Evolutionary conservation across 2,888 invertebrate species (phyloP).

Genomic region (Rutpela maculata): DNA sequence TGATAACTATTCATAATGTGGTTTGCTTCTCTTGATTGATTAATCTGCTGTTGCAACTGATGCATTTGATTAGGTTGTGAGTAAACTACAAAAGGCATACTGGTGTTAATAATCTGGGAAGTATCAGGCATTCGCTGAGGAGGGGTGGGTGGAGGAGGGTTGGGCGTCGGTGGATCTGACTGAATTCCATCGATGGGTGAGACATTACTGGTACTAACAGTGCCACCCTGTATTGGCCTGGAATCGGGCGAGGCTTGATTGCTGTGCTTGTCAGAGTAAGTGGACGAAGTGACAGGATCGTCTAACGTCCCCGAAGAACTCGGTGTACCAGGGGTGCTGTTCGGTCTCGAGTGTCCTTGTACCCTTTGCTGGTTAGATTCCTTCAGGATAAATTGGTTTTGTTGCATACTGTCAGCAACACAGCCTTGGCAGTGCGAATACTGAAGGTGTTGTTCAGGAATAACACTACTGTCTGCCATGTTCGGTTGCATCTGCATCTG

Average conservation of each 20-base stretch:
- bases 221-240: constrained; percentile 88
- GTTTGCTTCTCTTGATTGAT: constrained; percentile 41
- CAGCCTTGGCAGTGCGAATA: constrained; percentile 77
- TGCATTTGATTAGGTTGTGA: constrained; percentile 52
- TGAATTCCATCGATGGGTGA: constrained; percentile 81
- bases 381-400: constrained; percentile 58
- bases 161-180: constrained; percentile 75
- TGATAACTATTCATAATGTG: constrained; percentile 18
- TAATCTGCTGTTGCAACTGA: constrained; percentile 45
- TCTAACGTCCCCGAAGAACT: constrained; percentile 77
- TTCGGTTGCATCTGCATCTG: constrained; percentile 55
- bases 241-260: constrained; percentile 77
- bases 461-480: constrained; percentile 67
- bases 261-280: constrained; percentile 77
- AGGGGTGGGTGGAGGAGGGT: constrained; percentile 68
- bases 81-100: constrained; percentile 52
- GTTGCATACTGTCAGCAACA: constrained; percentile 74
- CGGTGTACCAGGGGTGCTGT: constrained; percentile 75
- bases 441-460: constrained; percentile 59
- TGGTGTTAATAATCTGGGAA: constrained; percentile 51
- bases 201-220: constrained; percentile 89
- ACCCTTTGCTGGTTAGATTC: constrained; percentile 42
- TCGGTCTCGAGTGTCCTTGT: constrained; percentile 71
- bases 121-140: constrained; percentile 51
- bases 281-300: constrained; percentile 83